Evolutionary conservation across 2,888 invertebrate species (phyloP).

Genomic region (Gisinianus flammeolus): DNA sequence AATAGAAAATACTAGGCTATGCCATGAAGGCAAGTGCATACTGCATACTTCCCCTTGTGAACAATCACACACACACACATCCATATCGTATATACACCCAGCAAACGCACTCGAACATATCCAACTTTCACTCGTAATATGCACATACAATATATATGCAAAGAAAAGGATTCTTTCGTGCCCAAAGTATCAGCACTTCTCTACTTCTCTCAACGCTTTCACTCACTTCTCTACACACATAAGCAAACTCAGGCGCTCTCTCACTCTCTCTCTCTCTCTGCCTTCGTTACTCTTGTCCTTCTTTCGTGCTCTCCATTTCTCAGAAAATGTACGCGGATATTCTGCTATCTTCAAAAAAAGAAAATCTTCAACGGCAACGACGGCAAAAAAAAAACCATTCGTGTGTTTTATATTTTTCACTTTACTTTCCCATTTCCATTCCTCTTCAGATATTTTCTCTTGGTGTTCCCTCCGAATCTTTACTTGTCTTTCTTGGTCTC

Average conservation of each 20-base stretch:
- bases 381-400: background rate
- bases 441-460: no score
- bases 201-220: conserved; percentile 20
- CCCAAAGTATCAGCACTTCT: conserved; percentile 30
- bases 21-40: conserved; percentile 29
- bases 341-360: no score
- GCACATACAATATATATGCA: background rate
- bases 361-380: background rate
- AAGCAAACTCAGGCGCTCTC: background rate
- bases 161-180: conserved; percentile 15
- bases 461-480: no score
- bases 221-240: background rate
- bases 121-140: background rate
- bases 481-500: no score
- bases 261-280: background rate
- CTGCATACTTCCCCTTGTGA: conserved; percentile 7
- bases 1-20: no score
- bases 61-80: conserved; percentile 4
- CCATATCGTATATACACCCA: background rate
- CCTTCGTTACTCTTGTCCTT: background rate
- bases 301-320: no score
- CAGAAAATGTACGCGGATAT: no score
- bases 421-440: background rate
- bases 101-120: background rate
- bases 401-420: background rate